Base-by-base conservation (phyloP, 2,113 vertebrate genomes). In the Thalassoma bifasciatum region DNA sequence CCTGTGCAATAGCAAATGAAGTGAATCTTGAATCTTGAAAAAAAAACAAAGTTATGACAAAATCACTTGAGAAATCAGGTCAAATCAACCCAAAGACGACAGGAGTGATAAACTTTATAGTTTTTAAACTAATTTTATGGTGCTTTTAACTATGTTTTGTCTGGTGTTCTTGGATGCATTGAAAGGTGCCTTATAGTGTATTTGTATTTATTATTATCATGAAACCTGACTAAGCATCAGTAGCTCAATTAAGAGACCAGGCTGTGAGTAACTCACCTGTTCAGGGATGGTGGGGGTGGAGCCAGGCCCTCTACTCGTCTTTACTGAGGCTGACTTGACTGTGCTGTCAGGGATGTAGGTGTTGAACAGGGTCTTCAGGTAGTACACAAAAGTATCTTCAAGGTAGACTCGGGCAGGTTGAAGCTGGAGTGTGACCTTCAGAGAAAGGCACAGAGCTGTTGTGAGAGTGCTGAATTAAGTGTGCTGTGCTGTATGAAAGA, bases 371-470 rank as follows among this genome's bases (percentile, higher is more conserved):
- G 96, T 99, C 88, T 95, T 98, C 23, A 99, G 84, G 89, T 99
- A 99, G 92, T 98, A 97, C 46, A 99, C 94, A 86, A 99, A 99
- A 0, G 98, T 99, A 83, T 99, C 98, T 88, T 99, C 98, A 70
- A 99, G 94, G 73, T 99, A 99, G 19, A 99, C 87, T 66, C 96
- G 93, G 10, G 97, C 96, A 30, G 98, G 98, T 64, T 96, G 95
- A 68, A 99, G 85, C 79, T 96, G 95, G 83, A 99, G 95, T 79
- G 79, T 93, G 36, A 93, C 77, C 90, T 93, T 30, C 57, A 75
- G 63, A 66, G 61, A 52, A 58, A 49, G 30, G 9, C 11, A 67
- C 16, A 53, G 21, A 49, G 8, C 6, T 36, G 47, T 23, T 22
- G 16, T 30, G 6, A 30, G 30, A 30, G 6, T 30, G 30, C 30